Base-by-base conservation (phyloP, 2,888 invertebrate genomes). In the Lasioglossum marginatum region DNA sequence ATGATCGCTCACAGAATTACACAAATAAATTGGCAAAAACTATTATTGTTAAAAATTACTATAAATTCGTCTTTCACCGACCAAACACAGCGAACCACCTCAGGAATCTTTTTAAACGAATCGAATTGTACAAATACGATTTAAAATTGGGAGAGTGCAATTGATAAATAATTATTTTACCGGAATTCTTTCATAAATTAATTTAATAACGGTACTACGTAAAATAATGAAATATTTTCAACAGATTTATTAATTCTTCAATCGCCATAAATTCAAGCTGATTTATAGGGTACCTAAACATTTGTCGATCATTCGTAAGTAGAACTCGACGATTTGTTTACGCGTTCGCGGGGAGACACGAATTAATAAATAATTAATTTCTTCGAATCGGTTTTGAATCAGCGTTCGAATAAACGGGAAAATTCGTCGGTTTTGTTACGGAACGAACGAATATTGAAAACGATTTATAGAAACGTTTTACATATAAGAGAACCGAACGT, bases 401-500 rank as follows among this genome's bases (percentile, higher is more conserved):
- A 31, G 70, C 27, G 60, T 37, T 78, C 78, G 74, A 63, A 68
- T 63, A 66, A 68, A 12, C n/a, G 37, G 52, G n/a, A 79, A 23
- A 34, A 52, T 74, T 34, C 60, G 60, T 81, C 52, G 70, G 27
- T 68, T 57, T 63, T 52, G 75, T 71, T 45, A 37, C 52, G 37
- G 31, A 57, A 12, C 34, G 19, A 45, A 63, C 70, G 68, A 63
- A 80, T 52, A 48, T 52, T 48, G 73, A 60, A 63, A 77, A 79
- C 70, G 31, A 79, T 77, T 77, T 79, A 66, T 43, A 48, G 63
- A 81, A 74, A 85, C 45, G 80, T 81, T 86, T 85, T 77, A 81
- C 40, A 31, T 71, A 72, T n/a, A 70, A 40, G 37, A 40, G 31
- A 74, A 72, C 34, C 63, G 83, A 83, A 83, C 48, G 77, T 83